Evolutionary conservation across 2,888 invertebrate species (phyloP), one percentile per base, ranked within the genome.

Genomic region (Ormyrus thymus): DNA sequence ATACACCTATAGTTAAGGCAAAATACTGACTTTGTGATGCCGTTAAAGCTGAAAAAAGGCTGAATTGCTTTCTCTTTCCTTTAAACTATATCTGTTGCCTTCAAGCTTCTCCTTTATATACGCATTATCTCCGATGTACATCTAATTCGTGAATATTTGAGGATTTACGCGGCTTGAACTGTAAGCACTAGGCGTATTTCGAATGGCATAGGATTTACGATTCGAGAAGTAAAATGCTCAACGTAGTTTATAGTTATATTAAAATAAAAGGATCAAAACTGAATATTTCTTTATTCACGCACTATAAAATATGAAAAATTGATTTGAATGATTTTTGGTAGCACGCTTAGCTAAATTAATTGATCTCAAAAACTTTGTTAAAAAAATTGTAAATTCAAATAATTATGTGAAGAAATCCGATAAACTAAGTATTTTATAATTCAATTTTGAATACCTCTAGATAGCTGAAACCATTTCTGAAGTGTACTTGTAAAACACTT

Each of bases 131-230:
- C 46, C 48, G 11, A 55, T 55, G 56, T 76, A 50, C 56, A 55
- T 69, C 62, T 61, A 62, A 55, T 61, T 69, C 69, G 62, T 62
- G 69, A 55, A 56, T 66, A 51, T 45, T 13, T 45, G 45, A 66
- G 66, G 66, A 75, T 75, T 75, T 75, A 46, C 64, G 50, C 65
- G 65, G 50, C n/a, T 53, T 71, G 7, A 70, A 50, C 58, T 48
- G 15, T 70, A 69, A 69, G 69, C 69, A 56, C 45, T 68, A 13
- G 9, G 70, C 48, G 13, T 59, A 50, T 29, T 59, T 58, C 29
- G 58, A 70, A 70, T 70, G n/a, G n/a, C n/a, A n/a, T n/a, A 0
- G 58, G 70, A 48, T 29, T 70, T 59, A 7, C 11, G 45, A 11
- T 29, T 29, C 3, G 59, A 29, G 29, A 48, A 59, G 50, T 29